These are phyloP conservation scores for Pseudorectes ferrugineus DNA, from an alignment of 2,113 vertebrate species.

Conservation along the genomic window DNA sequence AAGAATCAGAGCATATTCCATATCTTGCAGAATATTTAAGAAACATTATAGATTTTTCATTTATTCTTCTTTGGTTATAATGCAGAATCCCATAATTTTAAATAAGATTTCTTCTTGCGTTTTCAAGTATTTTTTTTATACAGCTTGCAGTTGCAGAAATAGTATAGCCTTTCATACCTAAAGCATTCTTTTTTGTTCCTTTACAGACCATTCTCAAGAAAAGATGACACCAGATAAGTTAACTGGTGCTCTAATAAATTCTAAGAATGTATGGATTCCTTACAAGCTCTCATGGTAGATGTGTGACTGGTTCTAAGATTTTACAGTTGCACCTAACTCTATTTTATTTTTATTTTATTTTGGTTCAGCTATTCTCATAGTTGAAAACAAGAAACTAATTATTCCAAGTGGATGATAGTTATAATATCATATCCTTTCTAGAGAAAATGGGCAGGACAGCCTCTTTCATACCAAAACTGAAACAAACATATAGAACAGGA, in stretches of 20 bases:
- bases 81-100: background rate
- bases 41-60: background rate
- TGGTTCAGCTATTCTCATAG: conserved; percentile 28
- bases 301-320: background rate
- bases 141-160: background rate
- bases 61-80: background rate
- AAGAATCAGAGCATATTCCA: conserved; percentile 34
- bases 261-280: background rate
- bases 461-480: conserved; percentile 58
- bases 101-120: background rate
- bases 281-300: background rate
- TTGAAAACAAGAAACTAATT: conserved; percentile 35
- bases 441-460: conserved; percentile 33
- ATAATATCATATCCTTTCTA: conserved; percentile 1
- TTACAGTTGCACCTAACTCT: background rate
- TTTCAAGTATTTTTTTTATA: background rate
- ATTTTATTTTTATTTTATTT: conserved; percentile 32
- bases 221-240: background rate
- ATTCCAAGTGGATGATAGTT: conserved; percentile 30
- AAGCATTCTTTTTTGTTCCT: conserved; percentile 24
- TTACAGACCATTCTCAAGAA: conserved; percentile 14
- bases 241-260: conserved; percentile 5
- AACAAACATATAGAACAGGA: conserved; percentile 37
- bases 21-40: conserved; percentile 35
- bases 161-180: background rate